phyloP scores from a whole-genome alignment of 92 coral and sea anemone species.

The Virgularia gustaviana region DNA sequence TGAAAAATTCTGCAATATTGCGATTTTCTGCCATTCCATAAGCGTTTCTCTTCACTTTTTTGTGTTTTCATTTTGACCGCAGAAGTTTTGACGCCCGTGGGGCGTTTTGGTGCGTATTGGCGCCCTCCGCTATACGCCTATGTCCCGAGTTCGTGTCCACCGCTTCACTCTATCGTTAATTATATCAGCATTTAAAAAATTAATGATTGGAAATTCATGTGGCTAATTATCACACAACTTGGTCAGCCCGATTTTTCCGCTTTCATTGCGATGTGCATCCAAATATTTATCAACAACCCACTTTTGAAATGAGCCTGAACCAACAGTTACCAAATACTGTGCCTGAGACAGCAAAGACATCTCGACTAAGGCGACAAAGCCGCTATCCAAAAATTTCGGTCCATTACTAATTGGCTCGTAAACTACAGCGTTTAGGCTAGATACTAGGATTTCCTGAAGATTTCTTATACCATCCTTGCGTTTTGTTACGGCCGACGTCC shows the following conservation, averaged over 20 bases:
- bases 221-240: too few species aligned
- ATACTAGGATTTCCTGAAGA: slow-evolving; percentile 45
- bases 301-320: slow-evolving; percentile 87
- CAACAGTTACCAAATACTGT: slow-evolving; percentile 75
- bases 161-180: not conserved
- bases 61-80: too few species aligned
- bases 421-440: slow-evolving; percentile 32
- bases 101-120: too few species aligned
- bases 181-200: too few species aligned
- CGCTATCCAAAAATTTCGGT: slow-evolving; percentile 74
- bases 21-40: too few species aligned
- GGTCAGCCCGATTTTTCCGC: too few species aligned
- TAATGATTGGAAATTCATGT: too few species aligned
- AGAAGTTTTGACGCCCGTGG: too few species aligned
- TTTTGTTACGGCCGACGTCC: slow-evolving; percentile 25
- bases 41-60: too few species aligned
- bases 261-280: slow-evolving; percentile 43
- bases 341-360: slow-evolving; percentile 71
- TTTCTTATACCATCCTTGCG: slow-evolving; percentile 21
- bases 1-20: too few species aligned
- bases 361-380: slow-evolving; percentile 87
- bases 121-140: not conserved
- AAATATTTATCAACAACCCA: slow-evolving; percentile 84
- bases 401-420: slow-evolving; percentile 56
- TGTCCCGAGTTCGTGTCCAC: not conserved